Evolutionary conservation across 2,888 invertebrate genomes (phyloP), one percentile per base, ranked within the genome.

Genomic region (Stenotaenia linearis): DNA sequence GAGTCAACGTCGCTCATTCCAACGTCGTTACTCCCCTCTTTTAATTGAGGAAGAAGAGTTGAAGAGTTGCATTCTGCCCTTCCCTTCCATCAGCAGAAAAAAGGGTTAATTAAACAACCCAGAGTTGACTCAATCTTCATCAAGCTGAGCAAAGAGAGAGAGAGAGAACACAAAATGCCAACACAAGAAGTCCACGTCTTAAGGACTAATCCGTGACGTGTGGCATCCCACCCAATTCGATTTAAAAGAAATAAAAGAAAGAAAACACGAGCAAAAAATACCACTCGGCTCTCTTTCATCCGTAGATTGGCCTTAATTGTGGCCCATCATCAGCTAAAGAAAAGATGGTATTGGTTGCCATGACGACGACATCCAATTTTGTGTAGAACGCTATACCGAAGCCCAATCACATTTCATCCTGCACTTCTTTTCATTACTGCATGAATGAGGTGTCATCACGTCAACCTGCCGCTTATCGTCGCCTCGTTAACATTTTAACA

Each of bases 301-400:
- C 69, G 6, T 28, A 69, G 69, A 69, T 69, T 69, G 69, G 69
- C 69, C 69, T 69, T 69, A 69, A 69, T 69, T 69, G 69, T 28
- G n/a, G 18, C 69, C n/a, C 69, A 23, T 69, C 69, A 69, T 69
- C 28, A 3, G 50, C 50, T 50, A 50, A 69, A 69, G 23, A 61
- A 25, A 69, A 69, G 25, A 25, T 28, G 28, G 10, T 69, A 12
- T 69, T n/a, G 28, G 69, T 69, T 69, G 10, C 25, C 69, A 28
- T 28, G 69, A n/a, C 50, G 18, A 50, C 50, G 18, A 18, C 69
- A 69, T 28, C 69, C 69, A 25, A 69, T 69, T n/a, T 69, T 50
- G n/a, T 50, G 50, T 50, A 18, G n/a, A 15, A 23, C 25, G 5
- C 61, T 23, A 15, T 21, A 18, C 18, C 50, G 50, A 18, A 69